A percentile compares a stretch with the other conserved stretches of the same genome.
Evolutionary conservation across 1,140 invertebrate genomes (phyloP).

Genomic region (Drosophila orosa): DNA sequence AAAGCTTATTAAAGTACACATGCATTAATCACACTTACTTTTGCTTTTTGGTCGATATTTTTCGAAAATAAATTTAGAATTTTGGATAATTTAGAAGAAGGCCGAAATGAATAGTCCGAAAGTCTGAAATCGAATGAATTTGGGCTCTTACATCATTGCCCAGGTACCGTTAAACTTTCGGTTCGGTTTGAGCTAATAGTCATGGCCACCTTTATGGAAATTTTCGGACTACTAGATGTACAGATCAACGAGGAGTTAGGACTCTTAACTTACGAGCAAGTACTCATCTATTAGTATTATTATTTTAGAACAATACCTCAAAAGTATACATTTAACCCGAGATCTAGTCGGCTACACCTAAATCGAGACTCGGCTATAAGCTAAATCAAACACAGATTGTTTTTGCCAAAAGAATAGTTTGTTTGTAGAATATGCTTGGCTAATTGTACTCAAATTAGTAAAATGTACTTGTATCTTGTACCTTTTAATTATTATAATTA

Average conservation of each 20-base stretch:
- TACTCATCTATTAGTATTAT: not conserved
- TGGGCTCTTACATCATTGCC: not conserved
- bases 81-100: slow-evolving; percentile 69
- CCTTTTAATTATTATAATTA: not conserved
- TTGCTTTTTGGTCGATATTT: slow-evolving; percentile 41
- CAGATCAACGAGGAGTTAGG: not conserved
- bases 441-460: not conserved
- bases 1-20: not conserved
- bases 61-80: slow-evolving; percentile 40
- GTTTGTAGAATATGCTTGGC: not conserved
- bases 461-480: not conserved
- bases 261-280: too few species aligned
- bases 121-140: slow-evolving; percentile 55
- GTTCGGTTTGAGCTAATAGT: not conserved
- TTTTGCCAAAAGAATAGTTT: not conserved
- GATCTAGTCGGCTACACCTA: not conserved
- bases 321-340: not conserved
- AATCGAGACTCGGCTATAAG: not conserved
- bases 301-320: not conserved
- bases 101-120: slow-evolving; percentile 58
- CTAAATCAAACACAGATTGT: not conserved
- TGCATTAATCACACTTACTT: slow-evolving; percentile 30
- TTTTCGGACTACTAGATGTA: slow-evolving; percentile 1
- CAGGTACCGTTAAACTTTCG: not conserved
- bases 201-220: slow-evolving; percentile 19